Base-by-base conservation (phyloP, 1,140 invertebrate species). In the Leptopilina clavipes region DNA sequence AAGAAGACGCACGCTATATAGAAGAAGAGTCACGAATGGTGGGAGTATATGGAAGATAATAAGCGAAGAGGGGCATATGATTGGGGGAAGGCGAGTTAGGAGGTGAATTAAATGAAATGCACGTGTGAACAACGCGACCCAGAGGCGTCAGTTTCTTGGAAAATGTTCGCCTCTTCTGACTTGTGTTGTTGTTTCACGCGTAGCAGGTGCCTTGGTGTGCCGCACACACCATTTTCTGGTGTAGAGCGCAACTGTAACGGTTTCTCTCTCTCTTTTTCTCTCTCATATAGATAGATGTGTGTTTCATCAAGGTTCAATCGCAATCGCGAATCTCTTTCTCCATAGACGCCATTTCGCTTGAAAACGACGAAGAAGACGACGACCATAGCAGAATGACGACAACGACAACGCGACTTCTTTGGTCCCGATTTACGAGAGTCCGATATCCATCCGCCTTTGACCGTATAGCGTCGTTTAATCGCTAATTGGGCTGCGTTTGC, bases 61-160 rank as follows among this genome's bases (percentile, higher is more conserved):
- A 25, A 72, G 19, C 45, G 65, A 72, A 44, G 18, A 72, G 73
- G 59, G 10, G 56, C 6, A 31, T 25, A 10, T 65, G 18, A 79
- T 72, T 72, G 76, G 37, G n/a, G 72, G 72, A 37, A 1, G 37
- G 37, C 37, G 18, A 48, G 37, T 74, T 70, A 37, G 5, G 18
- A 48, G 37, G 76, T 70, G 80, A 83, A 81, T 79, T 81, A 83
- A 86, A 85, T 85, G 77, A 79, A 79, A 84, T 84, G 84, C 83
- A 89, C 85, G 87, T 89, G 88, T 90, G 88, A 89, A 89, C 87
- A 89, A 72, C 82, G 84, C 87, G 86, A 87, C 86, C 86, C 75
- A 77, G 78, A 75, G 59, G 70, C 77, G 77, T 83, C 75, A 75
- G 75, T 76, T 48, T 74, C 54, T 73, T 19, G 43, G 70, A 17